Base-by-base conservation (phyloP, 2,888 invertebrate species). In the Drosophila phalerata region DNA sequence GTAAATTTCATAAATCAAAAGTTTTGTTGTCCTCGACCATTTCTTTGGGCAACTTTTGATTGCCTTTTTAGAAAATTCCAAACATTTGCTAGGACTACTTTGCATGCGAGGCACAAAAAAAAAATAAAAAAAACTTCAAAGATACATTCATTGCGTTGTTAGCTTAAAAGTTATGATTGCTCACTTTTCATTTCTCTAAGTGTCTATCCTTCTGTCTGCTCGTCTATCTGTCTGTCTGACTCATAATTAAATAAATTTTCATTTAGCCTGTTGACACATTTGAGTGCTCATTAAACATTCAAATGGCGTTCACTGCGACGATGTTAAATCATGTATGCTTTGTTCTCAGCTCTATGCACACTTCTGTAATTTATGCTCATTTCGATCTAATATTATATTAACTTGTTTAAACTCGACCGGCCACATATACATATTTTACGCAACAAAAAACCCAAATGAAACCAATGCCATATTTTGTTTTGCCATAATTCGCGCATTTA, bases 261-360 rank as follows among this genome's bases (percentile, higher is more conserved):
- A 84, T 82, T 82, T 78, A 78, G 87, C 76, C 73, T 82, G 82
- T 87, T 84, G 87, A 84, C 84, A 84, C 87, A 78, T 85, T 78
- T 85, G 87, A 85, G 82, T 85, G 87, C 87, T 82, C 87, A 87
- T 87, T 85, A 87, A 84, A 87, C 82, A 81, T 82, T 78, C 67
- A 85, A 84, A 87, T 81, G 60, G 64, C 78, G 66, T 57, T 56
- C 55, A 60, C 78, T 71, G 55, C 3, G 69, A 28, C 69, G 69
- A 60, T 19, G 49, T 77, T 86, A 86, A 84, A 84, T 84, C 86
- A 84, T 79, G 53, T 38, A 60, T 64, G 77, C 65, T 78, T 85
- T 84, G 80, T 80, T 70, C 58, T 61, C 43, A 32, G 64, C 67
- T 65, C 52, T 22, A 42, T 49, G 64, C 84, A 77, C 86, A 68